Evolutionary conservation across 1,140 invertebrate genomes (phyloP).

Genomic region (Magallana gigas): DNA sequence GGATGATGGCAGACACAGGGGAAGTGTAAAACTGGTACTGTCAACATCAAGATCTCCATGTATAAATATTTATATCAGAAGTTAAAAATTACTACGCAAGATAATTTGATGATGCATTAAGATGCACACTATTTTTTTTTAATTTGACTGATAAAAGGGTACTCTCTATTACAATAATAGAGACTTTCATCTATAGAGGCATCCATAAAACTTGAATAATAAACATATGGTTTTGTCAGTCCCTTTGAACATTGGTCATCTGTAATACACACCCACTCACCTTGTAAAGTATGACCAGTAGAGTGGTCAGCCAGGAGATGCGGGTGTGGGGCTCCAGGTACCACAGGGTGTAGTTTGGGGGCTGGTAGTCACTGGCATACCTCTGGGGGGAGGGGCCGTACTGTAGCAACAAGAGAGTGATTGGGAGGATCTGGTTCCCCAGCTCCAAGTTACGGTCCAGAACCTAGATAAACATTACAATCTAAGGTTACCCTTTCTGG

Average conservation of each 20-base stretch:
- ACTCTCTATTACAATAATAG: too few species aligned
- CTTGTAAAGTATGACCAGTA: conserved; percentile 98
- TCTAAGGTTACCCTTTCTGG: background rate
- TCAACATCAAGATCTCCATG: conserved; percentile 49
- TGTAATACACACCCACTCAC: conserved; percentile 79
- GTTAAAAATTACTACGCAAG: too few species aligned
- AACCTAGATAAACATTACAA: conserved; percentile 83
- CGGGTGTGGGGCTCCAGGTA: conserved; percentile 90
- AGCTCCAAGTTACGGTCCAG: conserved; percentile 96
- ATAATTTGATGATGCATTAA: too few species aligned
- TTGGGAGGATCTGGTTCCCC: conserved; percentile 91
- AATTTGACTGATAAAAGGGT: too few species aligned
- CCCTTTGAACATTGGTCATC: too few species aligned
- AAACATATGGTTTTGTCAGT: too few species aligned
- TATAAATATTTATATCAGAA: background rate
- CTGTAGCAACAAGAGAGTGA: conserved; percentile 91
- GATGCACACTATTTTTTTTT: too few species aligned
- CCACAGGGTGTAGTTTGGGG: conserved; percentile 91
- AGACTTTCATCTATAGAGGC: too few species aligned
- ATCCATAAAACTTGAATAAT: too few species aligned
- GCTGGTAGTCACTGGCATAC: conserved; percentile 81
- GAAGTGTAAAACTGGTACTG: conserved; percentile 94
- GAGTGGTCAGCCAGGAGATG: conserved; percentile 93
- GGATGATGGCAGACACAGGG: conserved; percentile 88
- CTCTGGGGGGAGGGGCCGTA: conserved; percentile 90